Percentiles rank a stretch among this genome's conserved stretches.
Evolutionary conservation across 2,113 vertebrate species (phyloP).

Genomic region (Galemys pyrenaicus): DNA sequence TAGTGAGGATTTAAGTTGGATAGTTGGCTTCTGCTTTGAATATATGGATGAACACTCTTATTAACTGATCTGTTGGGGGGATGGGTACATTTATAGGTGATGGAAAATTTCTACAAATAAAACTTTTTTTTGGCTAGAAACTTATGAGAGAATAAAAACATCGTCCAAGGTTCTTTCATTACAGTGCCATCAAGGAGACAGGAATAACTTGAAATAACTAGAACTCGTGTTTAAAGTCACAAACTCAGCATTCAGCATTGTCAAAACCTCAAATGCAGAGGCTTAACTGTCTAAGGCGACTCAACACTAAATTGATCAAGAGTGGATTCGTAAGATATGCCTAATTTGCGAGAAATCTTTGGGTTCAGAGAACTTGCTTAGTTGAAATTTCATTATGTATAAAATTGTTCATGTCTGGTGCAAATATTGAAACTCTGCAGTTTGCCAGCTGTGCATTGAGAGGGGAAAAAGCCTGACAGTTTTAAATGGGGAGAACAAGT

Average conservation of each 20-base stretch:
- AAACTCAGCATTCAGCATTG: constrained; percentile 40
- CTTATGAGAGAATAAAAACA: constrained; percentile 3
- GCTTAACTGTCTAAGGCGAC: neutral
- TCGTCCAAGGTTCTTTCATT: constrained; percentile 16
- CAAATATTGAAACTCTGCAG: constrained; percentile 61
- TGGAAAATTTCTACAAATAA: constrained; percentile 56
- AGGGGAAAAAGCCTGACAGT: neutral
- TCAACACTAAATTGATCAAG: constrained; percentile 47
- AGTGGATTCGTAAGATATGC: constrained; percentile 41
- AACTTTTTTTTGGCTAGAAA: neutral
- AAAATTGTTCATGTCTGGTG: constrained; percentile 55
- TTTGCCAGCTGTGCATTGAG: constrained; percentile 64
- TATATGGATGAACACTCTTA: constrained; percentile 34
- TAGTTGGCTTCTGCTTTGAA: constrained; percentile 10
- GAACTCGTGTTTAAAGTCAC: constrained; percentile 51
- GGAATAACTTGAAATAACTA: constrained; percentile 56
- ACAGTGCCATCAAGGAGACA: constrained; percentile 7
- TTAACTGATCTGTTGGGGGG: neutral
- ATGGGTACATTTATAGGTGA: constrained; percentile 5
- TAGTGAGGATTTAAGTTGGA: constrained; percentile 33
- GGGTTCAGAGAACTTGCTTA: constrained; percentile 68
- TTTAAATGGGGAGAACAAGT: constrained; percentile 41
- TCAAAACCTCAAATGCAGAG: constrained; percentile 15
- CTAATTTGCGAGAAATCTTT: constrained; percentile 66
- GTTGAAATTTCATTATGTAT: constrained; percentile 69